Percentiles rank a stretch among this genome's conserved stretches.
Conservation (phyloP, 1,140 invertebrate species). For the Camponotus floridanus region DNA sequence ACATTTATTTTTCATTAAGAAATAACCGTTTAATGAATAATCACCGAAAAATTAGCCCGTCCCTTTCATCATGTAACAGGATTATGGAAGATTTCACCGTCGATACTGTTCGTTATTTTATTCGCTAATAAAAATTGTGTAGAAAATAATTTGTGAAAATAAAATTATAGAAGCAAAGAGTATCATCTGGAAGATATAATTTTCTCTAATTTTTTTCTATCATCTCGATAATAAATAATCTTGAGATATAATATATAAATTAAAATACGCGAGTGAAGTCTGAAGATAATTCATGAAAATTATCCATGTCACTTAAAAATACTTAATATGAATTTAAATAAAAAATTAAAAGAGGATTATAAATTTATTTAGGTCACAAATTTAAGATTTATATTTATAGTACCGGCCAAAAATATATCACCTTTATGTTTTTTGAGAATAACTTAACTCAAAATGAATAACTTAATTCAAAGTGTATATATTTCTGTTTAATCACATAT, state of each 20-base stretch:
- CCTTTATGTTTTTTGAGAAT: no score
- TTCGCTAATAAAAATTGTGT: constrained; percentile 5
- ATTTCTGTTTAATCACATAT: no score
- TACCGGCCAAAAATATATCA: no score
- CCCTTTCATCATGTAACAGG: constrained; percentile 76
- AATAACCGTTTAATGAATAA: constrained; percentile 78
- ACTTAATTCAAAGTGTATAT: no score
- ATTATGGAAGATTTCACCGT: constrained; percentile 9
- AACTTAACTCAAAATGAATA: no score
- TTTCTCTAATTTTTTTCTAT: not conserved
- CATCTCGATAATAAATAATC: not conserved
- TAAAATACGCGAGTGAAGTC: no score
- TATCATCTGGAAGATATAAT: not conserved
- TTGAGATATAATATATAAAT: no score
- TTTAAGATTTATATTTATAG: not conserved
- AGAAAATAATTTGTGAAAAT: constrained; percentile 33
- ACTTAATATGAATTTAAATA: not conserved
- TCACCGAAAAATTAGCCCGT: constrained; percentile 64
- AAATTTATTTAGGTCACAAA: not conserved
- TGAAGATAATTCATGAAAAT: no score
- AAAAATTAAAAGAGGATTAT: not conserved
- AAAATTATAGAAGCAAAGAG: constrained; percentile 7
- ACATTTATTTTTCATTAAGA: constrained; percentile 12
- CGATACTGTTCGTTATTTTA: constrained; percentile 41
- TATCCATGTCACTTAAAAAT: not conserved